A percentile compares a stretch with the other conserved stretches of the same genome.
phyloP scores from a whole-genome alignment of 23 tunicate genomes.

The Trididemnum miniatum region DNA sequence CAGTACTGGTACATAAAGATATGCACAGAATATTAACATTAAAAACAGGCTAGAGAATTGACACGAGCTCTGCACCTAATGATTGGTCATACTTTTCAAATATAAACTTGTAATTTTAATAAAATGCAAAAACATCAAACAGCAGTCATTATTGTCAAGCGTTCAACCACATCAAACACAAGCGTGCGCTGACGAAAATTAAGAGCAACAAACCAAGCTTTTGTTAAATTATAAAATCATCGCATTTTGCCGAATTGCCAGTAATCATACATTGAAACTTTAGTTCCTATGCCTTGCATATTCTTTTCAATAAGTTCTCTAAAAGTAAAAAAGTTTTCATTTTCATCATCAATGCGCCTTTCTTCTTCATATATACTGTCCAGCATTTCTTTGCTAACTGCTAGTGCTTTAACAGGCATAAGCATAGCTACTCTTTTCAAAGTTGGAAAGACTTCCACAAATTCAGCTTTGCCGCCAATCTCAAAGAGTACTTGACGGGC shows the following conservation, averaged over 20 bases:
- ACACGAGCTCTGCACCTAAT: too few species aligned
- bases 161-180: too few species aligned
- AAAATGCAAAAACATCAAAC: too few species aligned
- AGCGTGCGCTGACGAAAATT: too few species aligned
- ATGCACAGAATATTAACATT: too few species aligned
- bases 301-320: slow-evolving; percentile 89
- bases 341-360: slow-evolving; percentile 77
- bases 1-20: too few species aligned
- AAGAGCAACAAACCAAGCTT: background rate
- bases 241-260: slow-evolving; percentile 74
- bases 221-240: slow-evolving; percentile 13
- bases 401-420: slow-evolving; percentile 65
- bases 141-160: too few species aligned
- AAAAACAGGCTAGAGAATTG: too few species aligned
- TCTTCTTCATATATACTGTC: slow-evolving; percentile 93
- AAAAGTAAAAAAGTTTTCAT: slow-evolving; percentile 96
- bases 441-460: slow-evolving; percentile 56
- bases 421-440: slow-evolving; percentile 44
- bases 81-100: too few species aligned
- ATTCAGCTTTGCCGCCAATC: slow-evolving; percentile 67
- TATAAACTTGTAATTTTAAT: too few species aligned
- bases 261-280: slow-evolving; percentile 61
- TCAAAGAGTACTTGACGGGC: slow-evolving; percentile 84
- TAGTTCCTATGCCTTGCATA: slow-evolving; percentile 75
- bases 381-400: slow-evolving; percentile 67